These are phyloP conservation scores for Geophilus truncorum DNA, from an alignment of 2,888 invertebrate species.

Conservation along the genomic window DNA sequence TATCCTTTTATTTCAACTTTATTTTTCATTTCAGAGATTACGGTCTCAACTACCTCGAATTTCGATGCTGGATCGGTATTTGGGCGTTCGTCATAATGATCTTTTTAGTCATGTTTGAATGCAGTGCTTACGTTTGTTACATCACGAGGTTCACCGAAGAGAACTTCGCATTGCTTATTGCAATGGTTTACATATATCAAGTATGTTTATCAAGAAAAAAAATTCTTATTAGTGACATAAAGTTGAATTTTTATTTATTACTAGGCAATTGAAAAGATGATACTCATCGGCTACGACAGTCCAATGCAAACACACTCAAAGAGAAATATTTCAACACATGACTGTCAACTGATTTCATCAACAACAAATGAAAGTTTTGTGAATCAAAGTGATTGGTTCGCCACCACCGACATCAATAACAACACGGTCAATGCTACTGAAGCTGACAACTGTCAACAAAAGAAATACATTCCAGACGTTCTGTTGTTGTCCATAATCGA, in stretches of 20 bases:
- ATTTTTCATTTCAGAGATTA: slow-evolving; percentile 12
- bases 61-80: slow-evolving; percentile 46
- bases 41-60: slow-evolving; percentile 42
- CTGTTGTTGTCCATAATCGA: slow-evolving; percentile 48
- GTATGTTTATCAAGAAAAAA: slow-evolving; percentile 32
- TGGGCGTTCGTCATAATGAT: slow-evolving; percentile 44
- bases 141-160: slow-evolving; percentile 47
- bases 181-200: slow-evolving; percentile 45
- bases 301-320: slow-evolving; percentile 30
- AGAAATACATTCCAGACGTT: slow-evolving; percentile 44
- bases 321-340: not conserved
- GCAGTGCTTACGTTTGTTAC: slow-evolving; percentile 44
- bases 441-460: not conserved
- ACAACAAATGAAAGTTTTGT: not conserved
- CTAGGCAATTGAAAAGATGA: slow-evolving; percentile 33
- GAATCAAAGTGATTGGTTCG: not conserved
- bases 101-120: slow-evolving; percentile 44
- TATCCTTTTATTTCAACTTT: not conserved
- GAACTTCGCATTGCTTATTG: slow-evolving; percentile 45
- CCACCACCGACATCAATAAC: not conserved
- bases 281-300: slow-evolving; percentile 23
- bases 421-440: not conserved
- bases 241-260: not conserved
- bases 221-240: not conserved
- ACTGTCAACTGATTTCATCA: not conserved